phyloP scores from a whole-genome alignment of 92 coral and sea anemone genomes.

The Umimayanthus chanpuru region DNA sequence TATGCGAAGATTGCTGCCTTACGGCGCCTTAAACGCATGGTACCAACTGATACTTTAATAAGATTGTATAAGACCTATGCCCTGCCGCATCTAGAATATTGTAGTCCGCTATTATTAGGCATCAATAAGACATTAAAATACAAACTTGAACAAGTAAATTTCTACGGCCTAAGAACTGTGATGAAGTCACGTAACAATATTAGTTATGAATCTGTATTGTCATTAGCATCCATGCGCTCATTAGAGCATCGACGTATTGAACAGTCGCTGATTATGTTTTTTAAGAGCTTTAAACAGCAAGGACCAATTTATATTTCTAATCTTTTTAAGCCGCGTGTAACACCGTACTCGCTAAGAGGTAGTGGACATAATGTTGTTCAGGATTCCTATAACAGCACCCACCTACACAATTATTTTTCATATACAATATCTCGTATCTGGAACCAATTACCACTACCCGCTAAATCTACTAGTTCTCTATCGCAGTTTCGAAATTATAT shows the following conservation, averaged over 20 bases:
- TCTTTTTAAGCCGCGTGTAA: too few relatives aligned
- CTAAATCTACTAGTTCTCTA: conserved; percentile 28
- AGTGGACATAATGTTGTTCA: conserved; percentile 33
- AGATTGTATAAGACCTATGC: conserved; percentile 33
- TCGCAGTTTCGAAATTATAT: conserved; percentile 25
- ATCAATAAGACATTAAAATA: conserved; percentile 16
- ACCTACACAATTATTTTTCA: conserved; percentile 25
- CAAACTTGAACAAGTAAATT: conserved; percentile 36
- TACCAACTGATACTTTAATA: conserved; percentile 24
- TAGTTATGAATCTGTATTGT: conserved; percentile 11
- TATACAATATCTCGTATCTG: conserved; percentile 35
- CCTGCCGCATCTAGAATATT: conserved; percentile 43
- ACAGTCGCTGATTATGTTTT: conserved; percentile 41
- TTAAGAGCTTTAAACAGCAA: conserved; percentile 3
- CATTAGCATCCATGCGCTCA: conserved; percentile 31
- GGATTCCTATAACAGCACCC: conserved; percentile 21
- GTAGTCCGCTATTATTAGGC: conserved; percentile 26
- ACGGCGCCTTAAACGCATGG: conserved; percentile 32
- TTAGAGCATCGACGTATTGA: conserved; percentile 39
- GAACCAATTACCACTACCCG: conserved; percentile 36
- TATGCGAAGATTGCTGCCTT: conserved; percentile 44
- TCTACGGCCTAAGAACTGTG: conserved; percentile 38
- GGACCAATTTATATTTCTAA: not conserved
- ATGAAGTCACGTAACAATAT: not conserved
- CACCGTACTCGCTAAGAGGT: conserved; percentile 27